These are phyloP conservation scores for Salvelinus fontinalis DNA, from an alignment of 2,113 vertebrate species.

Conservation along the genomic window DNA sequence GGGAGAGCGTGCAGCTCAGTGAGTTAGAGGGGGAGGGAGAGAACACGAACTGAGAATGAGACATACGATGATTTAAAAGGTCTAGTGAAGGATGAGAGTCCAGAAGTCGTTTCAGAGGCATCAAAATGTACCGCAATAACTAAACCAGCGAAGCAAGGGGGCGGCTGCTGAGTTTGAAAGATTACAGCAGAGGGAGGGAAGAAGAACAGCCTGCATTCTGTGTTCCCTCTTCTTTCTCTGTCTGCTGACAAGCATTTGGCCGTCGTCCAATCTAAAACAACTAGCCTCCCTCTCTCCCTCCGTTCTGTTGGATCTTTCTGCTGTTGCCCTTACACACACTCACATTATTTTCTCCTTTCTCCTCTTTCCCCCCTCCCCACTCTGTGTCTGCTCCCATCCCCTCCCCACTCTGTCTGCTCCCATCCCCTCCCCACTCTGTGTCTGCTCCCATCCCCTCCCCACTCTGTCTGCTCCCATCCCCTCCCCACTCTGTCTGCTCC, in stretches of 20 bases:
- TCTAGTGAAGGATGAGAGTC: slow-evolving; percentile 8
- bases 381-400: neutral
- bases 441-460: no score
- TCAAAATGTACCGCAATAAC: slow-evolving; percentile 29
- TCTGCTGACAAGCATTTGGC: slow-evolving; percentile 12
- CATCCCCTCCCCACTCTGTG: no score
- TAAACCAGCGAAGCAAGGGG: slow-evolving; percentile 15
- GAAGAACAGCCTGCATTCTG: slow-evolving; percentile 5
- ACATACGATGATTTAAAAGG: slow-evolving; percentile 26
- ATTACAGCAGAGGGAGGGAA: slow-evolving; percentile 3
- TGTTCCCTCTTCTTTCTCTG: slow-evolving; percentile 8
- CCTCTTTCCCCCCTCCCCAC: neutral
- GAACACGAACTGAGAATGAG: neutral
- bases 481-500: no score
- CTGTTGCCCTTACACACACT: neutral
- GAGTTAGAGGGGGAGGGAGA: neutral
- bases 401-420: neutral
- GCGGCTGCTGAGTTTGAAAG: slow-evolving; percentile 1
- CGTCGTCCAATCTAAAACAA: slow-evolving; percentile 10
- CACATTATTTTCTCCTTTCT: neutral
- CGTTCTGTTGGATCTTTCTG: neutral
- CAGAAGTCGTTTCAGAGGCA: slow-evolving; percentile 16
- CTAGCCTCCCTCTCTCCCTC: neutral
- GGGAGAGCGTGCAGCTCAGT: neutral
- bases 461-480: no score